Percentiles rank a stretch among this genome's conserved stretches.
These are phyloP conservation scores for Mormyrus proboscirostris DNA, from an alignment of 2,797 vertebrate species.

Conservation along the genomic window DNA sequence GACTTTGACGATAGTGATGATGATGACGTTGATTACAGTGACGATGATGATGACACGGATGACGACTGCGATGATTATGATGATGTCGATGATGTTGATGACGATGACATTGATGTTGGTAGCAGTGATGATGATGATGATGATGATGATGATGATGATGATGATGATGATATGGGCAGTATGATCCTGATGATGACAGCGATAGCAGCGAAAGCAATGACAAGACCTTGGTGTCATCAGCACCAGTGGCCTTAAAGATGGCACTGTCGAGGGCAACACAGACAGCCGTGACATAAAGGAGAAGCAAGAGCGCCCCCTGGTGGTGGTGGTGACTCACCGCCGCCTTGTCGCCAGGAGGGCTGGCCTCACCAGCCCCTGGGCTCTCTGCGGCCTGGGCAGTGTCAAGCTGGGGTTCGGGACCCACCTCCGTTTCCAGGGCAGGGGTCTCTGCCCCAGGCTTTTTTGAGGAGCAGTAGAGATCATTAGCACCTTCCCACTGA, in stretches of 20 bases:
- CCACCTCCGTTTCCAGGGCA: not conserved
- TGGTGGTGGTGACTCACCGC: constrained; percentile 52
- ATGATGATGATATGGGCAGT: not conserved
- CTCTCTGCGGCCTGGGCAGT: constrained; percentile 11
- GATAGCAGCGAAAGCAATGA: not conserved
- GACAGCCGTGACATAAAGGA: not conserved
- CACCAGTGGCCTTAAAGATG: not conserved
- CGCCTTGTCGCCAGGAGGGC: constrained; percentile 39
- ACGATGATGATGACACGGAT: not conserved
- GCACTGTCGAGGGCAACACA: not conserved
- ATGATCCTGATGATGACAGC: not conserved
- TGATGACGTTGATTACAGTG: not conserved
- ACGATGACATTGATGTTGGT: not conserved
- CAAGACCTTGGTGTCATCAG: not conserved
- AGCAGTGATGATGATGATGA: not conserved
- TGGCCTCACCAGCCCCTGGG: constrained; percentile 26
- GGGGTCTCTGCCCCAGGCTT: constrained; percentile 18
- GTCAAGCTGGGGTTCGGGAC: constrained; percentile 22
- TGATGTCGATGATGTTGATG: not conserved
- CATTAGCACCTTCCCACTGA: constrained; percentile 12
- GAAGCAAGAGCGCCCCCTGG: not conserved
- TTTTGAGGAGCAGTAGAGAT: constrained; percentile 31
- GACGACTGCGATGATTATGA: not conserved
- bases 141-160: not conserved
- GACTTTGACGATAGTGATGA: not conserved